Base-by-base conservation (phyloP, 2,113 vertebrate genomes). In the Chaetura pelagica region DNA sequence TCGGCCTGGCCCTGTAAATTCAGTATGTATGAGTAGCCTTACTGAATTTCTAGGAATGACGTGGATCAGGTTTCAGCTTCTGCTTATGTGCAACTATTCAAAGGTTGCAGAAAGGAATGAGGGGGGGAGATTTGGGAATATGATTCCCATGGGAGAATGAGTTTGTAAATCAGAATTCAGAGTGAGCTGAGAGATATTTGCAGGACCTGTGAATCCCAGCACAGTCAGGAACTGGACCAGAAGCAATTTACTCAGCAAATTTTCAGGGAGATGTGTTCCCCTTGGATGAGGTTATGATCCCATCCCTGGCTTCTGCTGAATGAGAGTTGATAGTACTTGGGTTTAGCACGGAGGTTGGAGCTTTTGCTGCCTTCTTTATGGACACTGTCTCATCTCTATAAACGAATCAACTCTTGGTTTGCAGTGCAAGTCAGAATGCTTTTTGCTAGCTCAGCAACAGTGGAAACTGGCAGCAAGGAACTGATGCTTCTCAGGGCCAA, bases 11-110 rank as follows among this genome's bases (percentile, higher is more conserved):
- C 91, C 89, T 66, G 68, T 26, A 42, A 21, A 32, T 42, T 30
- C 81, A 27, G 52, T 6, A 32, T 1, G 2, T 55, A 30, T 59
- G 61, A 57, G 77, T 4, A 16, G 49, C 58, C 73, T 40, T 27
- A n/a, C 77, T 61, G 74, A 73, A 63, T 66, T 82, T 62, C 73
- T 51, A 63, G 87, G 84, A 94, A 80, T 22, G 87, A 51, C 42
- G 74, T 42, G 78, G 91, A 22, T 94, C 78, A 27, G 46, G 63
- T 97, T 96, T 89, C 95, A 55, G 63, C 48, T 61, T 77, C 86
- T 81, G 80, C 55, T 0, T 84, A 24, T 38, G 34, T 72, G 66
- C 74, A 66, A 29, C 85, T 85, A 15, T 52, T 72, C 84, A 63
- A 0, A 82, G 81, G 87, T 64, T 88, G 32, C 0, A 5, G 35